Conservation (phyloP, 2,888 invertebrate species). For the Leucophenga maculata region DNA sequence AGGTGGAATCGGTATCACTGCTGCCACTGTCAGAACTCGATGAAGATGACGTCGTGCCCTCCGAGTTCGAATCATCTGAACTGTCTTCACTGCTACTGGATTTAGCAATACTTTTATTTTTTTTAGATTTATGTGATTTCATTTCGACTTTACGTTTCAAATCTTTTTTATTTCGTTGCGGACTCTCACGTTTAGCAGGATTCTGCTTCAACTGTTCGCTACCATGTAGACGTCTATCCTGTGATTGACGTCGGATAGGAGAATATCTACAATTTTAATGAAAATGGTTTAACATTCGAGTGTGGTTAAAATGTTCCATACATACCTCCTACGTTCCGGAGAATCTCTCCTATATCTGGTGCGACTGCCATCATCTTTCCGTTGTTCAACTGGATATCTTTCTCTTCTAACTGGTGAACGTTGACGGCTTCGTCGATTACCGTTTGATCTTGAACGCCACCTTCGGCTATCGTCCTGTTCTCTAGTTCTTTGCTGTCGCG, state of each 20-base stretch:
- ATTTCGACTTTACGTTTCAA: slow-evolving; percentile 23
- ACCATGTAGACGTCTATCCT: neutral
- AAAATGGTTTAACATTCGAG: neutral
- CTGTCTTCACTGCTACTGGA: slow-evolving; percentile 30
- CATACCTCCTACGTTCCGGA: slow-evolving; percentile 39
- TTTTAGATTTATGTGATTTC: slow-evolving; percentile 42
- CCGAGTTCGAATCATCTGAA: slow-evolving; percentile 37
- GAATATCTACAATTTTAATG: slow-evolving; percentile 19
- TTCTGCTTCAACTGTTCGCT: neutral
- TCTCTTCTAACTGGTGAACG: slow-evolving; percentile 31
- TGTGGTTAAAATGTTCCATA: neutral
- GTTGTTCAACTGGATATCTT: slow-evolving; percentile 32
- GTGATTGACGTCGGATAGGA: neutral
- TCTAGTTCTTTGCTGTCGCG: slow-evolving; percentile 22
- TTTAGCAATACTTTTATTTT: slow-evolving; percentile 39
- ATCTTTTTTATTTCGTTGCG: slow-evolving; percentile 29
- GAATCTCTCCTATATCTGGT: slow-evolving; percentile 17
- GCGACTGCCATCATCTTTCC: slow-evolving; percentile 21
- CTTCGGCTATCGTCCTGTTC: slow-evolving; percentile 31
- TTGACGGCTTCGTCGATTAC: slow-evolving; percentile 23
- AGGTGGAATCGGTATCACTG: slow-evolving; percentile 40
- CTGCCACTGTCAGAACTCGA: neutral
- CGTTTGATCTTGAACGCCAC: slow-evolving; percentile 26
- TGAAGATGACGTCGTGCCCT: neutral
- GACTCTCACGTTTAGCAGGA: slow-evolving; percentile 19